Evolutionary conservation across 2,888 invertebrate species (phyloP), one percentile per base, ranked within the genome.

Genomic region (Diaphora mendica): DNA sequence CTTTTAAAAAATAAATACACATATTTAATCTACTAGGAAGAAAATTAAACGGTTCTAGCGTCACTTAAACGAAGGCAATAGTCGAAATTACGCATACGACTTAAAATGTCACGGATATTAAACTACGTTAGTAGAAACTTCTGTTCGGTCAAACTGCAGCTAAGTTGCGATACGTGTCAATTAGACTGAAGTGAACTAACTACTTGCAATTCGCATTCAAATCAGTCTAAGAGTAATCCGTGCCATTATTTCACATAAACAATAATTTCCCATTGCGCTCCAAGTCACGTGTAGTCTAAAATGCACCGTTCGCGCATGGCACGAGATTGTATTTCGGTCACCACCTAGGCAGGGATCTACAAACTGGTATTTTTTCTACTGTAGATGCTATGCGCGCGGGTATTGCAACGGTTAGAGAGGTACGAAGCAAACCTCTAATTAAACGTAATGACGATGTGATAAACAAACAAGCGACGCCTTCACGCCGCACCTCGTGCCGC

Each of bases 371-470:
- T 68, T 62, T 73, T 69, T 35, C 26, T 44, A 39, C 59, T 64
- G 64, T 72, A 39, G 9, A 39, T 39, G 39, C 65, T 68, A 79
- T 44, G 71, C 73, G 77, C 70, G 68, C 76, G 68, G 74, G 66
- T 68, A 70, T 59, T 66, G 73, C 70, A 75, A 77, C 83, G 78
- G 80, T 80, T 79, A 76, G 70, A 81, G 79, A 70, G 75, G 75
- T 71, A 80, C 74, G 79, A 75, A 72, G 73, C 80, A 79, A 76
- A 77, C 79, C 79, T 77, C 90, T 92, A 90, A 92, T 92, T 91
- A 93, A 89, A 89, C 78, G 82, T 82, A 85, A 90, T 92, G 92
- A 92, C 91, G 85, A 76, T 83, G 83, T 87, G 86, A 87, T 87
- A 88, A 89, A 91, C 91, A 90, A 90, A 91, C 92, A 89, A 83